These are phyloP conservation scores for Hycleus phaleratus DNA, from an alignment of 1,140 invertebrate species.

Conservation along the genomic window DNA sequence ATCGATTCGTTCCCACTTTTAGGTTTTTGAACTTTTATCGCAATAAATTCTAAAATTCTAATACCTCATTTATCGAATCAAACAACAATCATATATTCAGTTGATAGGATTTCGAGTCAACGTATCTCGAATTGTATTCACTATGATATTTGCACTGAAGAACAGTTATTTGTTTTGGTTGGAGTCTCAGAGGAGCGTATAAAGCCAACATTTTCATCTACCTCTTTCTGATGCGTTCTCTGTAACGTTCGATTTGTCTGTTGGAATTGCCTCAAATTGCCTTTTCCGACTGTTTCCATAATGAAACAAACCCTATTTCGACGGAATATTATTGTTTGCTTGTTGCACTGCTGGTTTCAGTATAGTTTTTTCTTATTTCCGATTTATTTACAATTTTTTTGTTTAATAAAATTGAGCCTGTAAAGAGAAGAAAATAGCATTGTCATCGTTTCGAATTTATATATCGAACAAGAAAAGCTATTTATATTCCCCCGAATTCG, in stretches of 20 bases:
- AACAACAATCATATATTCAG: too few species aligned
- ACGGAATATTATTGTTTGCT: conserved; percentile 10
- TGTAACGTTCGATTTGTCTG: conserved; percentile 28
- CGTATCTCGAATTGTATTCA: too few species aligned
- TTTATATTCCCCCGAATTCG: too few species aligned
- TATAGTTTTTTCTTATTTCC: not conserved
- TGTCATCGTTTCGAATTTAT: too few species aligned
- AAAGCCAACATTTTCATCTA: conserved; percentile 28
- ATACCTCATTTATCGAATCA: too few species aligned
- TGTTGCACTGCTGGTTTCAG: conserved; percentile 1
- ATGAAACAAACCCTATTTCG: conserved; percentile 19
- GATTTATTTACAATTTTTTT: not conserved
- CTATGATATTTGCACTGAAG: not conserved
- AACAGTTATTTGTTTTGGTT: conserved; percentile 28
- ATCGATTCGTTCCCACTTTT: too few species aligned
- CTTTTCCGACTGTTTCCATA: conserved; percentile 26
- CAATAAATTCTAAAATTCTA: too few species aligned
- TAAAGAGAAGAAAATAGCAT: too few species aligned
- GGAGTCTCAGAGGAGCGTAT: conserved; percentile 15
- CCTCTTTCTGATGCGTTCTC: conserved; percentile 28
- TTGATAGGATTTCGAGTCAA: too few species aligned
- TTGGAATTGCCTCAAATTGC: conserved; percentile 35
- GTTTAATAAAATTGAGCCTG: not conserved
- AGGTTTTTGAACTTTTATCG: too few species aligned
- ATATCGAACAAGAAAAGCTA: too few species aligned